Evolutionary conservation across 2,113 vertebrate genomes (phyloP).

Genomic region (Pseudorasbora parva): DNA sequence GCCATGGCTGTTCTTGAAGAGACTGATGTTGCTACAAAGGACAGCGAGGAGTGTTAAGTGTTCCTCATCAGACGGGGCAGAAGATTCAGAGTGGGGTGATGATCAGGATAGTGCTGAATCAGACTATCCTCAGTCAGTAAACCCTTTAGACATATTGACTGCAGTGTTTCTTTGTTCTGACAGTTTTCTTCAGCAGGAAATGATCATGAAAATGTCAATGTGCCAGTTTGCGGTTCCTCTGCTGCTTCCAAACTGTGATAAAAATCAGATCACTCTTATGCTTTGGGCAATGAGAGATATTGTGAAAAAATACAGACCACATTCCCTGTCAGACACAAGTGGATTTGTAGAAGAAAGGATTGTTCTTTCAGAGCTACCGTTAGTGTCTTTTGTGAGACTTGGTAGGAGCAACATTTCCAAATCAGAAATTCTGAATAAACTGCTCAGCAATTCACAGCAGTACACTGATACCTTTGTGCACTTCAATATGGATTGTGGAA

Average conservation of each 20-base stretch:
- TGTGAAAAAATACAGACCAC: conserved; percentile 62
- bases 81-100: not conserved
- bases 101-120: not conserved
- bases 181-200: conserved; percentile 70
- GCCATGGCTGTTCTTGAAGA: conserved; percentile 59
- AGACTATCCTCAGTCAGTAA: conserved; percentile 28
- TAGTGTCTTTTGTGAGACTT: conserved; percentile 76
- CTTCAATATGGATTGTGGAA: conserved; percentile 57
- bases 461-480: conserved; percentile 72
- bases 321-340: conserved; percentile 44
- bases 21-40: conserved; percentile 59
- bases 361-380: conserved; percentile 57
- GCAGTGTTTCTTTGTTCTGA: conserved; percentile 72
- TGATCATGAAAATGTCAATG: conserved; percentile 74
- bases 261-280: conserved; percentile 69
- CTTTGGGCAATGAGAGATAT: conserved; percentile 73
- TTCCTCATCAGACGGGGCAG: not conserved
- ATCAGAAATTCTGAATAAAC: conserved; percentile 72
- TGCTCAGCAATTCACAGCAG: conserved; percentile 67
- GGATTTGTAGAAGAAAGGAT: conserved; percentile 63
- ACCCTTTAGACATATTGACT: conserved; percentile 71
- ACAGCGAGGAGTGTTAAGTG: conserved; percentile 44
- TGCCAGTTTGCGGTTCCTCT: conserved; percentile 80
- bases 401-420: conserved; percentile 73
- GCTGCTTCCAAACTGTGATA: conserved; percentile 68